Evolutionary conservation across 1,140 invertebrate genomes (phyloP).

Genomic region (Drosophila yakuba): DNA sequence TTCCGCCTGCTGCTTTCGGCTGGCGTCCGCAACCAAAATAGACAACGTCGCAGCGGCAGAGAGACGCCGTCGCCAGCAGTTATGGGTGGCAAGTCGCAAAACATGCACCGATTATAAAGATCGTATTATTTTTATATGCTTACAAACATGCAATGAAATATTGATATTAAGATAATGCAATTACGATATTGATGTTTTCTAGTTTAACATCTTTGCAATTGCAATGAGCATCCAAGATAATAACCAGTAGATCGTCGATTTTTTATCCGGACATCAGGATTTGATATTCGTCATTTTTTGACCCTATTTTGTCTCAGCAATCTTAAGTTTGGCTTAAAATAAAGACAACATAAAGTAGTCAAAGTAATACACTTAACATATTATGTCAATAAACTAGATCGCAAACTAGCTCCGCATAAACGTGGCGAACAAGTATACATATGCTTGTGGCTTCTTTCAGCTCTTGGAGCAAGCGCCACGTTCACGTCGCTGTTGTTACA

Average conservation of each 20-base stretch:
- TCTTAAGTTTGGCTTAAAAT: no score
- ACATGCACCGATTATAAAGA: not conserved
- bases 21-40: conserved; percentile 76
- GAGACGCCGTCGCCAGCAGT: conserved; percentile 7
- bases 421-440: conserved; percentile 26
- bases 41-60: conserved; percentile 54
- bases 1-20: conserved; percentile 63
- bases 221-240: no score
- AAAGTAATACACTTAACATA: no score
- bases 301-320: not conserved
- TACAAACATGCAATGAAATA: no score
- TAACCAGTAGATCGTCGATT: no score
- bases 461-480: conserved; percentile 62
- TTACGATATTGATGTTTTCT: no score
- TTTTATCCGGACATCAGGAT: no score
- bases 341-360: no score
- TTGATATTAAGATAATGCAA: no score
- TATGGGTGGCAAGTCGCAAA: conserved; percentile 20
- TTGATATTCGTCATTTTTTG: no score
- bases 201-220: no score
- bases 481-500: conserved; percentile 54
- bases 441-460: conserved; percentile 72
- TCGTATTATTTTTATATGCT: not conserved
- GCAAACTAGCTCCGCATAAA: conserved; percentile 14
- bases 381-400: not conserved